Conservation (phyloP, 1,140 invertebrate genomes). For the Drosophila malerkotliana region DNA sequence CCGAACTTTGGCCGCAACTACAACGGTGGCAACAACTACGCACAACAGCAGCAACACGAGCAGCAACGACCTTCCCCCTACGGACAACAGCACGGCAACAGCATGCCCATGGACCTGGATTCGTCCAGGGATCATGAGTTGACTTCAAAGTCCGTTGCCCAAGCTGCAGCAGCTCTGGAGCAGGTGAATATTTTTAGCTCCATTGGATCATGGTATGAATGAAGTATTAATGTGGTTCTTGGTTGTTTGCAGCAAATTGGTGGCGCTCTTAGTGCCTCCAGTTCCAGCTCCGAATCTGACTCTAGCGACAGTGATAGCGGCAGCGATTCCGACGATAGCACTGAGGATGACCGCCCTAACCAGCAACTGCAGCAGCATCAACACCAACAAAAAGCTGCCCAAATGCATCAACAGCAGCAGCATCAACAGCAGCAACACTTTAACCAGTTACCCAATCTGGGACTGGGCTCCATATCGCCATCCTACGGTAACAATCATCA, state of each 20-base stretch:
- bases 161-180: slow-evolving; percentile 72
- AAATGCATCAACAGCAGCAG: slow-evolving; percentile 52
- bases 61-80: slow-evolving; percentile 50
- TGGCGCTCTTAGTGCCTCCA: slow-evolving; percentile 72
- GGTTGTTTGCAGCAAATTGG: slow-evolving; percentile 70
- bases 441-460: slow-evolving; percentile 51
- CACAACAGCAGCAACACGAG: slow-evolving; percentile 47
- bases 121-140: slow-evolving; percentile 57
- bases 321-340: slow-evolving; percentile 82
- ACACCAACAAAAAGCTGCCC: slow-evolving; percentile 44
- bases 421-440: slow-evolving; percentile 60
- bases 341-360: slow-evolving; percentile 58
- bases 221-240: background rate
- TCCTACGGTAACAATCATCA: slow-evolving; percentile 51
- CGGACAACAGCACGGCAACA: slow-evolving; percentile 46
- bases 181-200: slow-evolving; percentile 46
- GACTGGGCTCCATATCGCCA: slow-evolving; percentile 38
- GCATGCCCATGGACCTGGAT: slow-evolving; percentile 65
- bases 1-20: slow-evolving; percentile 57
- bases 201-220: background rate
- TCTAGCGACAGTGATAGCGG: slow-evolving; percentile 84
- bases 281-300: slow-evolving; percentile 82
- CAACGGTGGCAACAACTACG: slow-evolving; percentile 44
- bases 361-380: slow-evolving; percentile 26
- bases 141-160: slow-evolving; percentile 62